Percentiles rank a stretch among this genome's conserved stretches.
Evolutionary conservation across 2,113 vertebrate species (phyloP).

Genomic region (Tetrao urogallus): DNA sequence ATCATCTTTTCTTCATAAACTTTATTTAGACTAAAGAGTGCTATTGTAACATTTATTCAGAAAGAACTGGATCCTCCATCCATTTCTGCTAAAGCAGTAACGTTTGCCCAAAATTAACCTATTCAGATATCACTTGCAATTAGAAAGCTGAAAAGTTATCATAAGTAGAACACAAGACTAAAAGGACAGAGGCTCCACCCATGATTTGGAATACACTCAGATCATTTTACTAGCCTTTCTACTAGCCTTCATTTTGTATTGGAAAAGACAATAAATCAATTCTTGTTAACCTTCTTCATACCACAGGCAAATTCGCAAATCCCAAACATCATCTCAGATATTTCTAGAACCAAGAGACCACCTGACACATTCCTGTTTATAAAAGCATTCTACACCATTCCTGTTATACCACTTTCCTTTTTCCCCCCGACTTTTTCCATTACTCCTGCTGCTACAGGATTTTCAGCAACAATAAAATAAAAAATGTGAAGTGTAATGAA

Average conservation of each 20-base stretch:
- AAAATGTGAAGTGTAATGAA: neutral
- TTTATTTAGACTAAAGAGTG: neutral
- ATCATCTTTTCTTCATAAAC: neutral
- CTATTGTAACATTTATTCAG: neutral
- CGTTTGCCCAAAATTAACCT: neutral
- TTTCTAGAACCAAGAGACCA: neutral
- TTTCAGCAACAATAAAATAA: neutral
- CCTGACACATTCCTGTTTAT: neutral
- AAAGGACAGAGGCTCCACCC: neutral
- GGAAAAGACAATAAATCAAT: neutral
- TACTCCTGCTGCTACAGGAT: neutral
- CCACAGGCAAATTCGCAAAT: neutral
- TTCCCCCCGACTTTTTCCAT: neutral
- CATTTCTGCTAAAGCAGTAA: neutral
- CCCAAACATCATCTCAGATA: neutral
- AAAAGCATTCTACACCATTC: neutral
- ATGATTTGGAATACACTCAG: neutral
- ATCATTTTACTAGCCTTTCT: neutral
- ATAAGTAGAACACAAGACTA: neutral
- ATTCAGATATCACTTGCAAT: neutral
- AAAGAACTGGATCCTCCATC: neutral
- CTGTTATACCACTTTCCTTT: neutral
- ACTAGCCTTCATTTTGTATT: neutral
- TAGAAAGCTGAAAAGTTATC: neutral
- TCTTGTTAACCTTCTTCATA: neutral